Evolutionary conservation across 2,888 invertebrate species (phyloP), one percentile per base, ranked within the genome.

Genomic region (Isotomurus palustris): DNA sequence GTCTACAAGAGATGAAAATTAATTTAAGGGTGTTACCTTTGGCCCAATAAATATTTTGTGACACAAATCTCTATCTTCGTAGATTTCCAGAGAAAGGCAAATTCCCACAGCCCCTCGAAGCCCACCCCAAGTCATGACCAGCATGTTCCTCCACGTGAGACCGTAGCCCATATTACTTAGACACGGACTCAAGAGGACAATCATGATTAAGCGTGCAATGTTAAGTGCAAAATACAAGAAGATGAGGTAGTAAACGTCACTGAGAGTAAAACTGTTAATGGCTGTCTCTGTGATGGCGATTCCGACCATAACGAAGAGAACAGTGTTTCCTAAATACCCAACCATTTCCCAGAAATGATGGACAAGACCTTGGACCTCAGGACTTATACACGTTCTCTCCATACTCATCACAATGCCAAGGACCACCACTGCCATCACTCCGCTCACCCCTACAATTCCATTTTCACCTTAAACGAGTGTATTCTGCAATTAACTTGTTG

Each of bases 71-170:
- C 76, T 77, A 1, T 79, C 78, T 60, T 80, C 76, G 12, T 78
- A 73, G 12, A 82, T 79, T 38, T 81, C 78, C 17, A 83, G 73
- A 1, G 82, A 80, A 43, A 84, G 73, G 35, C 38, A 36, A 17
- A 83, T 73, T 0, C 82, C 80, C 6, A 84, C 75, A 0, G 83
- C 81, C 2, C 84, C 83, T 28, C 83, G 73, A 2, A 84, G 72
- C 0, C 83, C 83, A 14, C 83, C 82, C 83, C 84, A 84, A 1
- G 80, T 79, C 68, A 82, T 79, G 2, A 83, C 80, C 66, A 80
- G 72, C 59, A 25, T 35, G n/a, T 80, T 79, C 63, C 79, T 78
- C 81, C 82, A 82, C 0, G 78, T 75, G 73, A 83, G 75, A 0
- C 82, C 82, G 66, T 82, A 83, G 0, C 82, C 83, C 2, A 81